Evolutionary conservation across 2,113 vertebrate species (phyloP), one percentile per base, ranked within the genome.

Genomic region (Mormyrus iriodes): DNA sequence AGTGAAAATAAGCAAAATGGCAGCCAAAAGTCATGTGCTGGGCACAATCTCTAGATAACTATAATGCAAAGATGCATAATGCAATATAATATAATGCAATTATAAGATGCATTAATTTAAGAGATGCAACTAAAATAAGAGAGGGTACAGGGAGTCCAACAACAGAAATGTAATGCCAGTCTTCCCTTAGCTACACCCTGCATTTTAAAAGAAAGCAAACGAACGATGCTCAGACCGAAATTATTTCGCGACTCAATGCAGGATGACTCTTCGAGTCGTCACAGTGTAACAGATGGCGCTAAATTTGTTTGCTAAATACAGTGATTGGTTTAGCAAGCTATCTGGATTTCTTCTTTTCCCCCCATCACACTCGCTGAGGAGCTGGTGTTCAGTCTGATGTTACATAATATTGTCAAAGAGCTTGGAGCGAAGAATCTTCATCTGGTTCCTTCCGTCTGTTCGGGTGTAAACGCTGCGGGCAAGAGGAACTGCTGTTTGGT

Each of bases 271-370:
- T 91, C 90, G 89, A 85, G 93, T 91, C 91, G 91, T 91, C 92
- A 90, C 90, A 82, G 89, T 13, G 17, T 89, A 90, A 93, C 95
- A 95, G 95, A 95, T 96, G 95, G 94, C 73, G 39, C 92, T 90
- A 92, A 89, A 93, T 95, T 90, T 93, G 94, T 95, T 94, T 93
- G 92, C 94, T 95, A 94, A 96, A 94, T 94, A 94, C 93, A 92
- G 87, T 91, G 91, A 93, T 94, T 93, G 91, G 90, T 93, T 94
- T 94, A 92, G 92, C 90, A n/a, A 46, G 91, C 91, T 91, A 88
- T 90, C 88, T 79, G 79, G 39, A 51, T 39, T 88, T 86, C 85
- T 82, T n/a, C 76, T 83, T 42, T 83, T 42, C 65, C 90, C 88
- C 93, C 85, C 88, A 90, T 92, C 90, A 89, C 91, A 58, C 90